Conservation (phyloP, 2,888 invertebrate species). For the Heteromyza rotundicornis region DNA sequence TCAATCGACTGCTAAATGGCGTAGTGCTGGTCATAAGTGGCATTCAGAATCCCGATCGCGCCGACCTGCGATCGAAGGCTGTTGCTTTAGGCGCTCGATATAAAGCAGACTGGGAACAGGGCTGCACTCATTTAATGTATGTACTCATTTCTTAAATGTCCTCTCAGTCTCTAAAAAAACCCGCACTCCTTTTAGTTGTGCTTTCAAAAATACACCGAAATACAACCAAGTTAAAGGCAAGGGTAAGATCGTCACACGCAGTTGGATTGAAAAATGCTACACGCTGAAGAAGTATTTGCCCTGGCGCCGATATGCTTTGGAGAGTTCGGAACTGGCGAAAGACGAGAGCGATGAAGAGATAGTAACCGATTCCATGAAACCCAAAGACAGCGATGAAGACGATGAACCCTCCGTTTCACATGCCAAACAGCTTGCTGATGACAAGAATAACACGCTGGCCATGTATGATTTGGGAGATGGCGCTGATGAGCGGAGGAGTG, state of each 20-base stretch:
- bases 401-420: neutral
- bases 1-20: conserved; percentile 68
- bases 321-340: conserved; percentile 40
- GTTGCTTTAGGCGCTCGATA: conserved; percentile 81
- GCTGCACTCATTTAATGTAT: conserved; percentile 87
- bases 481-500: neutral
- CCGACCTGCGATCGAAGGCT: conserved; percentile 71
- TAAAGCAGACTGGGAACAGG: conserved; percentile 74
- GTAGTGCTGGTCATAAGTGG: conserved; percentile 86
- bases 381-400: conserved; percentile 15
- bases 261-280: conserved; percentile 78
- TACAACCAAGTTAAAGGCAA: conserved; percentile 73
- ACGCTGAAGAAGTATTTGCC: conserved; percentile 64
- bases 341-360: conserved; percentile 60
- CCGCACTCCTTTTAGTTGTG: conserved; percentile 72
- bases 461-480: conserved; percentile 17
- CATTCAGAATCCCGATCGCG: conserved; percentile 80
- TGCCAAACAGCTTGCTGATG: conserved; percentile 10
- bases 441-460: conserved; percentile 16
- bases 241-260: conserved; percentile 70
- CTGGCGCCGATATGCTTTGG: conserved; percentile 59
- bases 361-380: conserved; percentile 42
- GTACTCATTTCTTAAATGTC: conserved; percentile 46
- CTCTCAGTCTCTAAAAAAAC: neutral
- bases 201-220: conserved; percentile 89